Evolutionary conservation across 2,888 invertebrate species (phyloP).

Genomic region (Leucophenga maculata): DNA sequence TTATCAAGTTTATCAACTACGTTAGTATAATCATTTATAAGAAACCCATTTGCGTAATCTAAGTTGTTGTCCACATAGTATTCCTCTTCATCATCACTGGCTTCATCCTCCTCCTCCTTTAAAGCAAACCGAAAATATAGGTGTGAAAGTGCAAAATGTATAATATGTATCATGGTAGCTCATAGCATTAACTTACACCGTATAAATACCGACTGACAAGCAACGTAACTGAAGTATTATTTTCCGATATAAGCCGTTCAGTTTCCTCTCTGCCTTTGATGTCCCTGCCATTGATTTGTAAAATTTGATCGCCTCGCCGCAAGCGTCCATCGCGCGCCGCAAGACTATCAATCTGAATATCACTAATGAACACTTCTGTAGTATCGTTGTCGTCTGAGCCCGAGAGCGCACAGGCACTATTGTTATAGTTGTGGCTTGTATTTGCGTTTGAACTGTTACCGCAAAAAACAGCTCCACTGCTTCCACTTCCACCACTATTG

Average conservation of each 20-base stretch:
- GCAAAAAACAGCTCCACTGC: too few species aligned
- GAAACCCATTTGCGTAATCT: conserved; percentile 61
- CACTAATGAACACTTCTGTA: conserved; percentile 80
- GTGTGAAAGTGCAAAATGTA: too few species aligned
- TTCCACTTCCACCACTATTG: too few species aligned
- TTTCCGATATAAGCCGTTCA: conserved; percentile 76
- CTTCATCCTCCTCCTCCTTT: conserved; percentile 38
- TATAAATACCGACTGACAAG: conserved; percentile 77
- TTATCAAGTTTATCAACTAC: conserved; percentile 62
- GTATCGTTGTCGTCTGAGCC: conserved; percentile 74
- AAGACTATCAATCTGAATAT: conserved; percentile 76
- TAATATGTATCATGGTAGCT: too few species aligned
- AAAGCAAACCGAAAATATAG: too few species aligned
- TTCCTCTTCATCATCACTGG: conserved; percentile 61
- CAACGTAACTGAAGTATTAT: conserved; percentile 75
- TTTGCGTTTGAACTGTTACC: conserved; percentile 46
- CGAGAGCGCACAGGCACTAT: conserved; percentile 72
- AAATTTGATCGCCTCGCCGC: conserved; percentile 77
- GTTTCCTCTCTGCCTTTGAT: conserved; percentile 77
- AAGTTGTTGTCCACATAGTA: conserved; percentile 66
- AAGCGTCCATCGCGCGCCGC: conserved; percentile 77
- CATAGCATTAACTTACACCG: conserved; percentile 69
- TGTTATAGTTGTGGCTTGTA: conserved; percentile 77
- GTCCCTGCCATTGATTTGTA: conserved; percentile 78
- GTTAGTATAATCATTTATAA: conserved; percentile 60